A percentile compares a stretch with the other conserved stretches of the same genome.
phyloP scores from a whole-genome alignment of 2,888 invertebrate species.

The Lasioglossum zephyrum region DNA sequence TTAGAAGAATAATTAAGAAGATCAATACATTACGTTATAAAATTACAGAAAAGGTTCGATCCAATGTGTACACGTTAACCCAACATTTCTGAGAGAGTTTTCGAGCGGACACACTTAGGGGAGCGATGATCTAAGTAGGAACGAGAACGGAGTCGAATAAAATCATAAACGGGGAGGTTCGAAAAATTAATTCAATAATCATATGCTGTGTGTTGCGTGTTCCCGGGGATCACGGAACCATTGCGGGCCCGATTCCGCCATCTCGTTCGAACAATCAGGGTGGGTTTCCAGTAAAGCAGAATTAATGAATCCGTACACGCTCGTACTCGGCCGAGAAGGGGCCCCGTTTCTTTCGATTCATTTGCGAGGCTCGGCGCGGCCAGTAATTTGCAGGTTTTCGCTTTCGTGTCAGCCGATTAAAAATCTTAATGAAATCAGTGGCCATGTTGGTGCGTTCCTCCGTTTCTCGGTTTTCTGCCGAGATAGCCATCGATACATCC shows the following conservation, averaged over 20 bases:
- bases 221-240: neutral
- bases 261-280: neutral
- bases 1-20: neutral
- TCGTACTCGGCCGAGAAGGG: neutral
- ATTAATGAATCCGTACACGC: neutral
- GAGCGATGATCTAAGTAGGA: neutral
- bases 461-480: neutral
- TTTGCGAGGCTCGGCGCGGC: neutral
- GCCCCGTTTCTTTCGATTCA: neutral
- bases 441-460: slow-evolving; percentile 27
- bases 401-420: neutral
- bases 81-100: neutral
- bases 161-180: neutral
- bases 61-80: neutral
- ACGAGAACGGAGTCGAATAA: neutral
- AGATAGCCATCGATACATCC: slow-evolving; percentile 52
- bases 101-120: neutral
- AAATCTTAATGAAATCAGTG: slow-evolving; percentile 53
- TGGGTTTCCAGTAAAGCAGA: neutral
- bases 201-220: neutral
- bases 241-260: neutral
- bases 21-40: neutral
- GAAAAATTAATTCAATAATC: neutral
- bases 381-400: slow-evolving; percentile 25
- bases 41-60: neutral